These are phyloP conservation scores for Drosophila saltans DNA, from an alignment of 1,140 invertebrate species.

Conservation along the genomic window DNA sequence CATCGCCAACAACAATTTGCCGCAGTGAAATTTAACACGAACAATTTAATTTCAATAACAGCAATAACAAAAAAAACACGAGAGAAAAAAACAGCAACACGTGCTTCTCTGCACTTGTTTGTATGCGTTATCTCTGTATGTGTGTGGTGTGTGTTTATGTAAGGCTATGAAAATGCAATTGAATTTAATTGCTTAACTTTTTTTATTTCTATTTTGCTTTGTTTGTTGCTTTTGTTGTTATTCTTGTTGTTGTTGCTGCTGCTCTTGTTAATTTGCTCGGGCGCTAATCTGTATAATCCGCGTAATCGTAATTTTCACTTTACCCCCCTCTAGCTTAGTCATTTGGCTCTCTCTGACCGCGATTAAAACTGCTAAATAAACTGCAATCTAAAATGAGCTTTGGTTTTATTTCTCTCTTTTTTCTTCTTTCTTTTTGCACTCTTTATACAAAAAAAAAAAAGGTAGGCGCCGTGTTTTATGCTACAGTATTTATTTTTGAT, in stretches of 20 bases:
- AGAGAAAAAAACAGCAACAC: constrained; percentile 53
- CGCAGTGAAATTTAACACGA: constrained; percentile 72
- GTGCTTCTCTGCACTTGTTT: constrained; percentile 36
- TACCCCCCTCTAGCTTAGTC: neutral
- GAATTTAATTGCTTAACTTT: constrained; percentile 75
- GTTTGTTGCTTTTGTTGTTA: constrained; percentile 9
- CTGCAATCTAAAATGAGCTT: constrained; percentile 20
- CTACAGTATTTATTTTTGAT: constrained; percentile 41
- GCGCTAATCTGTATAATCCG: constrained; percentile 60
- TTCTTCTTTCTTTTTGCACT: constrained; percentile 3
- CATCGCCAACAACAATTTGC: constrained; percentile 54
- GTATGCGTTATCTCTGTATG: neutral
- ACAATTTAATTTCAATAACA: constrained; percentile 80
- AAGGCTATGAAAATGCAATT: constrained; percentile 54
- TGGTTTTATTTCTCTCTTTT: constrained; percentile 14
- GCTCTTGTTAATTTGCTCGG: constrained; percentile 42
- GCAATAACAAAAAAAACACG: constrained; percentile 33
- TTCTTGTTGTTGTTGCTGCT: constrained; percentile 1
- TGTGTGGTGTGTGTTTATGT: neutral
- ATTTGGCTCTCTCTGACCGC: constrained; percentile 5
- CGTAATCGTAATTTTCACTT: neutral
- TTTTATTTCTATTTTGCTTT: constrained; percentile 8
- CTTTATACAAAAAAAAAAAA: neutral
- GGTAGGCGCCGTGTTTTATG: constrained; percentile 4
- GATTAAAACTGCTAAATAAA: constrained; percentile 20